Conservation (phyloP, 2,888 invertebrate genomes). For the Lordiphosa andalusiaca region DNA sequence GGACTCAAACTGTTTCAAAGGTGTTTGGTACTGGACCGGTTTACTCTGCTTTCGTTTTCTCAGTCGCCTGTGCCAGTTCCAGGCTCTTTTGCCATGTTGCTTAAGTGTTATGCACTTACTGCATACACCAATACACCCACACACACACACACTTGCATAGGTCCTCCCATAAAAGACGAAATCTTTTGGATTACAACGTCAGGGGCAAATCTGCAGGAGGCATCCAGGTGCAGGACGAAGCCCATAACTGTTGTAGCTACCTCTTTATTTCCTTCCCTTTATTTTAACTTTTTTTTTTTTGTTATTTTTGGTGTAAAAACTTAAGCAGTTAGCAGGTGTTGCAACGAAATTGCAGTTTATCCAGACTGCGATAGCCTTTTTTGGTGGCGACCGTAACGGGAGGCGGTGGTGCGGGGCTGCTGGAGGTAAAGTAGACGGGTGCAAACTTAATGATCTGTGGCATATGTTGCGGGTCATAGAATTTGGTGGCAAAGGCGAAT, state of each 20-base stretch:
- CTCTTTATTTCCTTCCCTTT: constrained; percentile 2
- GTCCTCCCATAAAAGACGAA: constrained; percentile 53
- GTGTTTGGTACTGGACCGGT: too few relatives aligned
- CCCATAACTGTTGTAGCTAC: constrained; percentile 56
- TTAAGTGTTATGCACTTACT: constrained; percentile 72
- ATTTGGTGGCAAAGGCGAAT: constrained; percentile 6
- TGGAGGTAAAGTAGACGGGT: constrained; percentile 10
- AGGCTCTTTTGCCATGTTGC: constrained; percentile 48
- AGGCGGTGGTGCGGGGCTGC: background rate
- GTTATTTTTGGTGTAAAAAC: constrained; percentile 43
- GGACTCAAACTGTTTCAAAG: too few relatives aligned
- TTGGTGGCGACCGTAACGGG: background rate
- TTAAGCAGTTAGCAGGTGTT: constrained; percentile 71
- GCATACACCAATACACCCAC: constrained; percentile 22
- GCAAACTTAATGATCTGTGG: constrained; percentile 68
- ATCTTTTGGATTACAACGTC: constrained; percentile 67
- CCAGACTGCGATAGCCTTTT: constrained; percentile 39
- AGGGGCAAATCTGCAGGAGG: constrained; percentile 47
- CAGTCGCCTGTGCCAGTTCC: constrained; percentile 57
- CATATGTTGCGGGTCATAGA: constrained; percentile 67
- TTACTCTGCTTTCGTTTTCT: background rate
- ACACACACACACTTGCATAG: constrained; percentile 20
- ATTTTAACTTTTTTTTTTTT: too few relatives aligned
- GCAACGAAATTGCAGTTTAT: constrained; percentile 73
- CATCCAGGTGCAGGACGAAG: constrained; percentile 9